Conservation (phyloP, 2,888 invertebrate species). For the Phasia obesa region DNA sequence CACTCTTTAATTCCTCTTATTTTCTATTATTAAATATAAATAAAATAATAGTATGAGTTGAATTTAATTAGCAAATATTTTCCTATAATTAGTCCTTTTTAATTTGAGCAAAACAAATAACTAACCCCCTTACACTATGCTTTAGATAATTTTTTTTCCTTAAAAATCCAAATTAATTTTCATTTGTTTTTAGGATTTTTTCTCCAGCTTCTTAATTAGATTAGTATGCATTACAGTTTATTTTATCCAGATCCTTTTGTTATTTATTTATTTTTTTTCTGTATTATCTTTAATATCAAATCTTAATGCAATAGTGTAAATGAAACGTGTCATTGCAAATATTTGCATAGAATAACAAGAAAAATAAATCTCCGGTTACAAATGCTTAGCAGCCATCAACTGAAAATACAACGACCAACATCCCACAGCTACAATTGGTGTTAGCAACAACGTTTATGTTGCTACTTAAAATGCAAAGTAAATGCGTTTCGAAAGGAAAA, state of each 20-base stretch:
- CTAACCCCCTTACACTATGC: background rate
- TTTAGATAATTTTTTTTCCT: background rate
- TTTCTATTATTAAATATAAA: background rate
- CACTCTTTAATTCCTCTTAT: background rate
- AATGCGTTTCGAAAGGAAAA: slow-evolving; percentile 76
- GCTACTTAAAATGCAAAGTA: slow-evolving; percentile 70
- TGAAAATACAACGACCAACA: slow-evolving; percentile 5
- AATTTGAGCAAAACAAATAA: slow-evolving; percentile 3
- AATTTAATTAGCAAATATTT: slow-evolving; percentile 33
- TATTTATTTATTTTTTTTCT: background rate
- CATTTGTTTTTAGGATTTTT: background rate
- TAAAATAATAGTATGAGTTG: background rate
- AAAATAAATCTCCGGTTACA: slow-evolving; percentile 69
- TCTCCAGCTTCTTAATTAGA: slow-evolving; percentile 54
- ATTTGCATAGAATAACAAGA: slow-evolving; percentile 70
- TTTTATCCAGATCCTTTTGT: slow-evolving; percentile 8
- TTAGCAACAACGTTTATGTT: slow-evolving; percentile 50
- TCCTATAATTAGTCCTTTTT: slow-evolving; percentile 21
- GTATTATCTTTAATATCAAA: slow-evolving; percentile 59
- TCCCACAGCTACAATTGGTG: slow-evolving; percentile 30
- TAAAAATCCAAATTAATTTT: background rate
- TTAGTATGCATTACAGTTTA: slow-evolving; percentile 52
- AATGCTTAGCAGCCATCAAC: slow-evolving; percentile 50
- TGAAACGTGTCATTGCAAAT: slow-evolving; percentile 70
- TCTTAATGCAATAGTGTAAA: slow-evolving; percentile 68